phyloP scores from a whole-genome alignment of 2,113 vertebrate genomes.

The Panthera leo region DNA sequence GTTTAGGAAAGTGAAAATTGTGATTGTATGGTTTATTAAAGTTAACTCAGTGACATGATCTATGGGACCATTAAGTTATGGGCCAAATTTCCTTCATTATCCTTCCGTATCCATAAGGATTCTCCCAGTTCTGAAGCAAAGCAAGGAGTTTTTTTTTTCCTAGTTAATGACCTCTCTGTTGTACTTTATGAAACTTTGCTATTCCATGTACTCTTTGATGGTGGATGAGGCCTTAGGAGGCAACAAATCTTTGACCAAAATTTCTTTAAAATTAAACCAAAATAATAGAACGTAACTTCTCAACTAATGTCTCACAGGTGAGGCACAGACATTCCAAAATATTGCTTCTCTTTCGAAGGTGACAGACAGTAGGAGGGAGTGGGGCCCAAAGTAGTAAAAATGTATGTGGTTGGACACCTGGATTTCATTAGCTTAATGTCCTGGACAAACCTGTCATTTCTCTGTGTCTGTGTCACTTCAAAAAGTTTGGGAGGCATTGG shows the following conservation, averaged over 20 bases:
- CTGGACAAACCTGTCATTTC: background rate
- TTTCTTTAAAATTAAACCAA: constrained; percentile 33
- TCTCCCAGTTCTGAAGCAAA: background rate
- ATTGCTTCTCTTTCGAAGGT: background rate
- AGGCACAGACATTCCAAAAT: background rate
- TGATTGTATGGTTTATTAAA: background rate
- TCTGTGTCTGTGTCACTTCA: background rate
- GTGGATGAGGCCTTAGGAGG: background rate
- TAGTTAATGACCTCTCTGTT: background rate
- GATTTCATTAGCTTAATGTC: background rate
- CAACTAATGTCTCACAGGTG: background rate
- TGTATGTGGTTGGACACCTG: background rate
- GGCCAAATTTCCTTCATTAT: background rate
- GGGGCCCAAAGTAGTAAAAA: background rate
- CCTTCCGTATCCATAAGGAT: background rate
- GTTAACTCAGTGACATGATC: background rate
- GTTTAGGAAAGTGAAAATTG: background rate
- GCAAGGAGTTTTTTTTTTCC: background rate
- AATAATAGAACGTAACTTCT: background rate
- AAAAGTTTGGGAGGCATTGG: background rate
- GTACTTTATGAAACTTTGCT: background rate
- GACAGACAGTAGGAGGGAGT: background rate
- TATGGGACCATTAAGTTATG: background rate
- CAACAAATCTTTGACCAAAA: background rate
- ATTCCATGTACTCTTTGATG: background rate